Percentiles rank a stretch among this genome's conserved stretches.
These are phyloP conservation scores for Aotus griseimembra DNA, from an alignment of 2,797 vertebrate genomes.

Conservation along the genomic window DNA sequence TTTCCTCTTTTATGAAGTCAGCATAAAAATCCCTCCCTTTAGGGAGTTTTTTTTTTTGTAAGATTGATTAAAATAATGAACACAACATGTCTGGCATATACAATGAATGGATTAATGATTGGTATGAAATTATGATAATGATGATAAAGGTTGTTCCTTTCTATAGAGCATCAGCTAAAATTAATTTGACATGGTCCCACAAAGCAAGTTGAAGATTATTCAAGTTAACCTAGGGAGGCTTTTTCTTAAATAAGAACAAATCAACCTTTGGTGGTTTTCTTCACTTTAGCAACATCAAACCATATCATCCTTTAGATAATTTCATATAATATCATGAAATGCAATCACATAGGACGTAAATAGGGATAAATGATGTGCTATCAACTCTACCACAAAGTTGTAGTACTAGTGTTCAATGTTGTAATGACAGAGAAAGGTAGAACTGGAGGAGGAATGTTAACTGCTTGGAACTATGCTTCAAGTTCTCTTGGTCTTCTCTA, in stretches of 20 bases:
- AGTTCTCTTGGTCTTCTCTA: not conserved
- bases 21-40: not conserved
- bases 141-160: not conserved
- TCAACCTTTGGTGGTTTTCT: not conserved
- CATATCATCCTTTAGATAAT: not conserved
- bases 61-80: conserved; percentile 52
- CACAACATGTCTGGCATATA: not conserved
- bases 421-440: not conserved
- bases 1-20: not conserved
- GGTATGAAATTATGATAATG: conserved; percentile 24
- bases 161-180: not conserved
- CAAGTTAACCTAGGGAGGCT: not conserved
- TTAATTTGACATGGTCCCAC: not conserved
- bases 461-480: not conserved
- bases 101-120: conserved; percentile 36
- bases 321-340: not conserved
- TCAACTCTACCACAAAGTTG: not conserved
- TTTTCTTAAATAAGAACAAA: not conserved
- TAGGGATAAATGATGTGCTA: not conserved
- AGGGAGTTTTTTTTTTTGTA: conserved; percentile 34
- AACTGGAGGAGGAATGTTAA: not conserved
- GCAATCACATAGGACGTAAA: not conserved
- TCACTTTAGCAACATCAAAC: not conserved
- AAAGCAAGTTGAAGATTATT: conserved; percentile 25
- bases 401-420: not conserved